Percentiles rank a stretch among this genome's conserved stretches.
Evolutionary conservation across 2,888 invertebrate species (phyloP).

Genomic region (Linnaemya vulpina): DNA sequence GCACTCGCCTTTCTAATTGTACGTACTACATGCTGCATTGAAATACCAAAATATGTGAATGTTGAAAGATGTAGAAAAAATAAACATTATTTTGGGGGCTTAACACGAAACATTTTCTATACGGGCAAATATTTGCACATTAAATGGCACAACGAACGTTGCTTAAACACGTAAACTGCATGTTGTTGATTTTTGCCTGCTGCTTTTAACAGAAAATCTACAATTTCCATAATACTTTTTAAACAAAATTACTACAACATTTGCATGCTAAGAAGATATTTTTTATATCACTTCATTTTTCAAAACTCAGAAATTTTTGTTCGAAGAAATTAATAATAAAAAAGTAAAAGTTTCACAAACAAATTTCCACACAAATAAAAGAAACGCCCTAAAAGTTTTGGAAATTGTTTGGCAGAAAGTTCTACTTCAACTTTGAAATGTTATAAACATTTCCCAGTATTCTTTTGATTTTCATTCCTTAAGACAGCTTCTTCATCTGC

Average conservation of each 20-base stretch:
- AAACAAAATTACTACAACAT: slow-evolving; percentile 32
- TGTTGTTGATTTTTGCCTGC: slow-evolving; percentile 29
- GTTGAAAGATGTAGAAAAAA: slow-evolving; percentile 37
- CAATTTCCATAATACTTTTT: slow-evolving; percentile 17
- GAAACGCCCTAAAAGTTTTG: background rate
- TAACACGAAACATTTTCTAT: slow-evolving; percentile 58
- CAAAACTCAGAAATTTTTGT: background rate
- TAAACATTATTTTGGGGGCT: slow-evolving; percentile 24
- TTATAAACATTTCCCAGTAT: background rate
- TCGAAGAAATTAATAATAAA: background rate
- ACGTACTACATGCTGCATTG: slow-evolving; percentile 26
- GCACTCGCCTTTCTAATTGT: slow-evolving; percentile 50
- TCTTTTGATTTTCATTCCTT: background rate
- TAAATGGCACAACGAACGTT: slow-evolving; percentile 62
- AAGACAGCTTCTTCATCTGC: background rate
- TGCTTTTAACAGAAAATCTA: slow-evolving; percentile 4
- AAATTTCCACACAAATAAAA: slow-evolving; percentile 14
- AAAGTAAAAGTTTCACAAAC: slow-evolving; percentile 23
- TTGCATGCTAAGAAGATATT: slow-evolving; percentile 58
- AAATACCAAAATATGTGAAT: slow-evolving; percentile 45
- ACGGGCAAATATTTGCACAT: slow-evolving; percentile 51
- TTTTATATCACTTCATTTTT: slow-evolving; percentile 46
- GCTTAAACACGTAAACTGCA: slow-evolving; percentile 67
- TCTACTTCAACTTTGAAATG: background rate
- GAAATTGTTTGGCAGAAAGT: background rate